Evolutionary conservation across 2,888 invertebrate species (phyloP), one percentile per base, ranked within the genome.

Genomic region (Athalia cordata): DNA sequence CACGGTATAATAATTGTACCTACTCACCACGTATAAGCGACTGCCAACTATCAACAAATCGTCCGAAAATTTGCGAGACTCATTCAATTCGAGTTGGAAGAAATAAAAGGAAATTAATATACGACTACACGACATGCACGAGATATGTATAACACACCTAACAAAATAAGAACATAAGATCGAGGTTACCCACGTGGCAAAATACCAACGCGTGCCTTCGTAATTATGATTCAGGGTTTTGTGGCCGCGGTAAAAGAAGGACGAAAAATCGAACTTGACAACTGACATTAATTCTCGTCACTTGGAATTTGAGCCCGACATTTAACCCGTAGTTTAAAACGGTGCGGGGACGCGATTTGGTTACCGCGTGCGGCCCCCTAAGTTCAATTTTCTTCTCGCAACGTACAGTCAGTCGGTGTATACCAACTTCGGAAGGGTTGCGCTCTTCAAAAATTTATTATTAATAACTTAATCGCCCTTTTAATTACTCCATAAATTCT

Each of bases 381-480:
- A 47, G 52, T 62, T 72, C 59, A 72, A 75, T 75, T 75, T 75
- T 75, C 75, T 29, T 52, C 70, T 43, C 62, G 62, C 62, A 55
- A 9, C 3, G 55, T 7, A n/a, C n/a, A 9, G 55, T 11, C 8
- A 55, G n/a, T 11, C n/a, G 61, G 29, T 8, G 47, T 59, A 15
- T 49, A 43, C 47, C 7, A 49, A 29, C 29, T 29, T 66, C 66
- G 11, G 50, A 62, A 75, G 62, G 75, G 75, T 62, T 72, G 47
- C 29, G 29, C 59, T 68, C 68, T 15, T 72, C 3, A n/a, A 64
- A 75, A 75, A 75, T 75, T 75, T 64, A 75, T 62, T 75, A 75
- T 64, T 75, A 3, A 75, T 75, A 61, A 62, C 50, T 50, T 52
- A 47, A 75, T 62, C 62, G 62, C 29, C 45, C 61, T 61, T 64